These are phyloP conservation scores for Cephus spinipes DNA, from an alignment of 2,888 invertebrate genomes.

Conservation along the genomic window DNA sequence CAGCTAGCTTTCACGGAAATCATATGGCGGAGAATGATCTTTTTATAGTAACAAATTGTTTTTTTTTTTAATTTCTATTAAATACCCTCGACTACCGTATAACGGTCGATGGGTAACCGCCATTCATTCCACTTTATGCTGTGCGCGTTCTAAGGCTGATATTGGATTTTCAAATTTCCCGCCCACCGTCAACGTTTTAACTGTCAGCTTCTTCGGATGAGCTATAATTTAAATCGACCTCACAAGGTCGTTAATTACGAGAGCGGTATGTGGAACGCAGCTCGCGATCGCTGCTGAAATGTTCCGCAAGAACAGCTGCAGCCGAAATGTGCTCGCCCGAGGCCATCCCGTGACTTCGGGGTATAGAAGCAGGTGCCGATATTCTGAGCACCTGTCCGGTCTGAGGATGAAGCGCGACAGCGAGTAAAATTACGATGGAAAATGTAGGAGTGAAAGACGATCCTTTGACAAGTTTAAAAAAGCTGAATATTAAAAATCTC, in stretches of 20 bases:
- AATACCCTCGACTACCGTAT: not conserved
- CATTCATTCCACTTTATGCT: not conserved
- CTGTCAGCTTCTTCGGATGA: not conserved
- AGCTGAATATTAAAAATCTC: not conserved
- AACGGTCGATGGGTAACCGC: no score
- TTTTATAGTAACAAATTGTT: not conserved
- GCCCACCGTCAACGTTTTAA: not conserved
- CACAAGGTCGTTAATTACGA: not conserved
- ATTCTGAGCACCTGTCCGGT: conserved; percentile 34
- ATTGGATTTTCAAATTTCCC: not conserved
- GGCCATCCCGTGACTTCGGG: conserved; percentile 26
- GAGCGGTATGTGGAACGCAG: not conserved
- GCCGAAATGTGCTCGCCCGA: conserved; percentile 11
- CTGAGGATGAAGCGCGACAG: not conserved
- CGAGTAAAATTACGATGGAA: not conserved
- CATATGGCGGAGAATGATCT: conserved; percentile 22
- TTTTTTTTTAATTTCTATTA: not conserved
- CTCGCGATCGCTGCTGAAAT: not conserved
- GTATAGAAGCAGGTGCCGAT: conserved; percentile 44
- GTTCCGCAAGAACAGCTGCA: conserved; percentile 41
- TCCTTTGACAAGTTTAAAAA: not conserved
- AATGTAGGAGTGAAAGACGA: not conserved
- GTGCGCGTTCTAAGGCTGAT: not conserved
- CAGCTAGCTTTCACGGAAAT: conserved; percentile 48
- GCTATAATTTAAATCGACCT: not conserved